Base-by-base conservation (phyloP, 2,888 invertebrate species). In the Amiota mariae region DNA sequence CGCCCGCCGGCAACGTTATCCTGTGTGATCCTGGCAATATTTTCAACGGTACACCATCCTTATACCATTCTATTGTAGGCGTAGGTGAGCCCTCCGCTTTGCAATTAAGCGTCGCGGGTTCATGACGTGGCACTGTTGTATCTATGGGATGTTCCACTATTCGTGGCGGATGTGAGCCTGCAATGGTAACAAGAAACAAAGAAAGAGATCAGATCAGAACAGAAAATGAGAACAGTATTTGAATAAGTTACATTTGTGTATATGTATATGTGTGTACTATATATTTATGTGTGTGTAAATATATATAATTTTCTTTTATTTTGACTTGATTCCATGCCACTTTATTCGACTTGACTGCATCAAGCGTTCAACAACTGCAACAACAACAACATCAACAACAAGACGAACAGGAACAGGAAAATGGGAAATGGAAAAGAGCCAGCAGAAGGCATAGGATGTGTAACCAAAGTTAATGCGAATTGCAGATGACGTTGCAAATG, bases 141-240 rank as follows among this genome's bases (percentile, higher is more conserved):
- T 97, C 96, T 74, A 95, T 92, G 9, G 98, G 98, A 90, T 98
- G 97, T 89, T 98, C 97, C 67, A 94, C 94, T 87, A 98, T 97
- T 84, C 95, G 93, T 0, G 97, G 97, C 72, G 95, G 91, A 88
- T 92, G 91, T 82, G 91, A 91, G 78, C 90, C 92, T 92, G 90
- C 64, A 80, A 75, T 20, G 71, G 61, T 20, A 63, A 64, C 24
- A 46, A 57, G 48, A 72, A 15, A 59, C 48, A 49, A 6, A 24
- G 61, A 1, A 57, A 47, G 51, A 74, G 36, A 73, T 72, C 75
- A 24, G 79, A 80, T 72, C 49, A 20, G 67, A 63, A 12, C 57
- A 59, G 68, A 61, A 15, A 59, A 66, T 18, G 76, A 72, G 57
- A 51, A 63, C 49, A 73, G 66, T 71, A 47, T 10, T 9, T 13